A percentile compares a stretch with the other conserved stretches of the same genome.
These are phyloP conservation scores for Styela clava DNA, from an alignment of 23 tunicate species.

Conservation along the genomic window DNA sequence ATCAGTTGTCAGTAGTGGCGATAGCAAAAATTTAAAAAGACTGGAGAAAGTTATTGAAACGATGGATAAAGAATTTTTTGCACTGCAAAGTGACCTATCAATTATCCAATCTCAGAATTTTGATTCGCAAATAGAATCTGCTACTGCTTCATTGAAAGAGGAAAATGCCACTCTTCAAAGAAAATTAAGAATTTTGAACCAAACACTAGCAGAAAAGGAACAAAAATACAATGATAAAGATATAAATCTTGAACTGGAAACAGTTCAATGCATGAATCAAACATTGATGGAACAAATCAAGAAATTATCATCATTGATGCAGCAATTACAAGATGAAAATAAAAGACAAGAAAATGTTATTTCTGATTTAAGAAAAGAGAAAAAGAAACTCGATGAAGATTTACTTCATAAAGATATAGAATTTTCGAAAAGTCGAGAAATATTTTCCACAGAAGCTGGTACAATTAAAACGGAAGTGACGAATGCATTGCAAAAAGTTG, in stretches of 20 bases:
- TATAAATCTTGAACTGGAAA: constrained; percentile 19
- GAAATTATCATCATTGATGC: constrained; percentile 39
- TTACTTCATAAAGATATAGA: constrained; percentile 40
- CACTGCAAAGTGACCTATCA: not conserved
- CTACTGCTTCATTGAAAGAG: constrained; percentile 11
- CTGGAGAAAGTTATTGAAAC: constrained; percentile 14
- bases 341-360: constrained; percentile 22
- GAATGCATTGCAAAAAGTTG: constrained; percentile 61
- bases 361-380: not conserved
- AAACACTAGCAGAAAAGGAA: constrained; percentile 19
- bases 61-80: not conserved
- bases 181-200: constrained; percentile 33
- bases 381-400: constrained; percentile 19
- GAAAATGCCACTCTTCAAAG: constrained; percentile 28
- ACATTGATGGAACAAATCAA: constrained; percentile 44
- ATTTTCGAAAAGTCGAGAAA: constrained; percentile 48
- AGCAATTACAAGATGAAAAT: constrained; percentile 40
- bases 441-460: constrained; percentile 57
- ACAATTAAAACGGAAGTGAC: constrained; percentile 48
- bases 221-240: not conserved
- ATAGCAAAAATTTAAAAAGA: constrained; percentile 13
- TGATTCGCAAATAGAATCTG: constrained; percentile 2
- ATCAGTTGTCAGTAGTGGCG: constrained; percentile 26
- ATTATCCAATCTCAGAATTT: not conserved
- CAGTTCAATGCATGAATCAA: constrained; percentile 65